Conservation (phyloP, 2,113 vertebrate genomes). For the Anarrhichthys ocellatus region DNA sequence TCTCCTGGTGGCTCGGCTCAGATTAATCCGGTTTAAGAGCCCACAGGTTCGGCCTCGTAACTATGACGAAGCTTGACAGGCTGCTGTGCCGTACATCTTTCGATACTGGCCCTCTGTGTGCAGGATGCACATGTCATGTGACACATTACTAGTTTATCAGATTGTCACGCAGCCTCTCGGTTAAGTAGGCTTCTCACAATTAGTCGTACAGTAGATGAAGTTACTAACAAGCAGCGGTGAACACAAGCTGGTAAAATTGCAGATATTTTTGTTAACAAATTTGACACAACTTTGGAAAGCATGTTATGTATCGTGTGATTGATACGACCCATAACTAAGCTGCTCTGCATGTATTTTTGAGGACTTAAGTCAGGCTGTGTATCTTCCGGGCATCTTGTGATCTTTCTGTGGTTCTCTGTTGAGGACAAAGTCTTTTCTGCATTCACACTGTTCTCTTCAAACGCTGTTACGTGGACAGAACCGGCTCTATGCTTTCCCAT, state of each 20-base stretch:
- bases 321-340: not conserved
- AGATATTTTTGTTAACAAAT: no score
- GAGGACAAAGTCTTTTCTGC: conserved; percentile 64
- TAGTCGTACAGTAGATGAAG: no score
- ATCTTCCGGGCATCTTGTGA: conserved; percentile 66
- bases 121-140: conserved; percentile 24
- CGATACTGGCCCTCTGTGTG: not conserved
- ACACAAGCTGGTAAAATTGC: not conserved
- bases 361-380: not conserved
- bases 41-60: not conserved
- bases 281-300: not conserved
- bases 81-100: not conserved
- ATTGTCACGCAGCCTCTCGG: conserved; percentile 18
- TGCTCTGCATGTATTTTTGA: conserved; percentile 12
- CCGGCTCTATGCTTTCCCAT: not conserved
- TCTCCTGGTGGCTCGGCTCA: not conserved
- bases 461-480: conserved; percentile 5
- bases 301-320: not conserved
- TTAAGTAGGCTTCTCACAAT: not conserved
- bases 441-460: conserved; percentile 25
- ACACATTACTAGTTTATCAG: conserved; percentile 35
- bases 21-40: conserved; percentile 51
- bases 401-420: conserved; percentile 41
- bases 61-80: conserved; percentile 8
- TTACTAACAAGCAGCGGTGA: not conserved